These are phyloP conservation scores for Leptopilina syphax DNA, from an alignment of 2,888 invertebrate genomes.

Conservation along the genomic window DNA sequence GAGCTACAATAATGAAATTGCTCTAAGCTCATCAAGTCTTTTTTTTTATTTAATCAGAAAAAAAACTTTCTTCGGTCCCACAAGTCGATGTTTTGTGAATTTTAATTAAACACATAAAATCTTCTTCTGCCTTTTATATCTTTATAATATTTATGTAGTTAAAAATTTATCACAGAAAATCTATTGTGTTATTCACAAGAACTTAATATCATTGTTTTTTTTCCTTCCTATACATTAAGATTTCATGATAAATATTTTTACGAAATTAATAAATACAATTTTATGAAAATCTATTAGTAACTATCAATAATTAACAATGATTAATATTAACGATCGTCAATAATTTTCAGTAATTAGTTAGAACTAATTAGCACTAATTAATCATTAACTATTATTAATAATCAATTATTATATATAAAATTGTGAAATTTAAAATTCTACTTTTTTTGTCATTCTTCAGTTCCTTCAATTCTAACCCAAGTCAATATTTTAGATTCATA, in stretches of 20 bases:
- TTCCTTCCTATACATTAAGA: background rate
- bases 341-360: too few relatives aligned
- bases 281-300: too few relatives aligned
- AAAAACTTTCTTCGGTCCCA: constrained; percentile 35
- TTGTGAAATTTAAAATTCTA: constrained; percentile 13
- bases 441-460: background rate
- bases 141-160: constrained; percentile 6
- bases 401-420: constrained; percentile 13
- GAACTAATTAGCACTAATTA: too few relatives aligned
- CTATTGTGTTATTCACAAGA: background rate
- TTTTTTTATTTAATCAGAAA: background rate
- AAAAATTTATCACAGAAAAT: constrained; percentile 30
- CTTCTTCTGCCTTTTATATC: background rate
- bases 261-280: background rate
- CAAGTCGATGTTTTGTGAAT: constrained; percentile 28
- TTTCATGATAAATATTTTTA: background rate
- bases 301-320: too few relatives aligned
- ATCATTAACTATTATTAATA: background rate
- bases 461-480: background rate
- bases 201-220: background rate
- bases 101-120: constrained; percentile 1
- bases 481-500: background rate
- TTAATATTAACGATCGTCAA: too few relatives aligned
- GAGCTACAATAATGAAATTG: background rate
- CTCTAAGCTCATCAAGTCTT: constrained; percentile 21